These are phyloP conservation scores for human DNA, from an alignment of 2,113 vertebrate species.

Conservation along the genomic window GRCh38 chr5:163877001-163877500, in stretches of 20 bases:
- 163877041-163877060: not conserved
- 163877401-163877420: not conserved
- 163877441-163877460: not conserved
- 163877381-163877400: not conserved
- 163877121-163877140: accelerated
- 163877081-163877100: not conserved
- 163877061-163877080: not conserved
- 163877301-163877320: not conserved
- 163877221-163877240: not conserved
- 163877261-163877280: not conserved
- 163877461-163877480: not conserved
- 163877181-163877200: not conserved
- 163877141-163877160: not conserved
- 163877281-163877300: not conserved
- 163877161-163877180: not conserved
- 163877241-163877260: not conserved
- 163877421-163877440: not conserved
- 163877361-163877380: not conserved
- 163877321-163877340: not conserved
- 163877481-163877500: not conserved
- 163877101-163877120: not conserved
- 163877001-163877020: not conserved
- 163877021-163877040: not conserved
- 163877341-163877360: not conserved
- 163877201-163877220: not conserved